These are phyloP conservation scores for Gnathonemus longibarbis DNA, from an alignment of 2,113 vertebrate species.

Conservation along the genomic window DNA sequence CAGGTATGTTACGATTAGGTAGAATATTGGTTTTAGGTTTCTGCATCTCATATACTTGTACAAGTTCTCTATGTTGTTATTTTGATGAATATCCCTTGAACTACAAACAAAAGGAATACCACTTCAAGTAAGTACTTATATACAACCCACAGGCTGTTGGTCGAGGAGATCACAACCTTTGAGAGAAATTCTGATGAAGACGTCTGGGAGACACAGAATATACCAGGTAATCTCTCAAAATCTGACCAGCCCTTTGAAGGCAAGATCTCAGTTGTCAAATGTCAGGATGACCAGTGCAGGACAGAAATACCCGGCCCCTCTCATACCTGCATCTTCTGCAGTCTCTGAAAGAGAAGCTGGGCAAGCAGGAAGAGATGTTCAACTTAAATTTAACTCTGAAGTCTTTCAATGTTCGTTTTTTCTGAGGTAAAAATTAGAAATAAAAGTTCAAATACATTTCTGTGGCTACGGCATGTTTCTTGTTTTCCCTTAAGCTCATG, in stretches of 20 bases:
- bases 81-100: conserved; percentile 48
- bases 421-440: conserved; percentile 78
- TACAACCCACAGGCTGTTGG: conserved; percentile 40
- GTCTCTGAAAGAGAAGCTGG: not conserved
- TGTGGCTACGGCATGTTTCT: not conserved
- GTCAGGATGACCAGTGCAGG: conserved; percentile 36
- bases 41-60: conserved; percentile 51
- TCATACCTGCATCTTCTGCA: not conserved
- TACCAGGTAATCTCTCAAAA: conserved; percentile 12
- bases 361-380: not conserved
- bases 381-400: conserved; percentile 33
- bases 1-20: conserved; percentile 61
- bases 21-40: conserved; percentile 45
- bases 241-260: not conserved
- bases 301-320: conserved; percentile 19
- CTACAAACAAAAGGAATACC: conserved; percentile 51
- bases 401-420: conserved; percentile 27
- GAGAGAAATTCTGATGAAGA: conserved; percentile 36
- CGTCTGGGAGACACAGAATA: conserved; percentile 22
- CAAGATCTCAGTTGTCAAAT: conserved; percentile 5
- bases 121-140: conserved; percentile 61
- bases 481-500: not conserved
- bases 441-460: conserved; percentile 25
- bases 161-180: conserved; percentile 22
- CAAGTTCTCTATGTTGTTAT: conserved; percentile 46